Percentiles rank a stretch among this genome's conserved stretches.
Evolutionary conservation across 2,113 vertebrate species (phyloP).

Genomic region (Macaca mulatta): DNA sequence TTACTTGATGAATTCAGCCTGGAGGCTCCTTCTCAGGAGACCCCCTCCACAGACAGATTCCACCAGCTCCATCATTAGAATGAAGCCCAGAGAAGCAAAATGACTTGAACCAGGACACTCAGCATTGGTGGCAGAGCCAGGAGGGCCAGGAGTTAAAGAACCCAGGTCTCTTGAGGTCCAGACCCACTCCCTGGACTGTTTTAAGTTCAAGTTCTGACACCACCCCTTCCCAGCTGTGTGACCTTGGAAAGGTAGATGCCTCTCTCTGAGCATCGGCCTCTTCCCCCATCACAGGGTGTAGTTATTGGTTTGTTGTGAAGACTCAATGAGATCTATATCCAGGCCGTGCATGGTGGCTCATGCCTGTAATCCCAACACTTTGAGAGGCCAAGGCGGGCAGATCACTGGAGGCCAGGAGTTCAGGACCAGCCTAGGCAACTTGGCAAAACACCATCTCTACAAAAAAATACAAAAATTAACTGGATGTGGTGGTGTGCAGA

Average conservation of each 20-base stretch:
- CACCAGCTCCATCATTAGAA: background rate
- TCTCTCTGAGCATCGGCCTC: background rate
- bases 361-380: too few species aligned
- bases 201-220: background rate
- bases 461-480: too few species aligned
- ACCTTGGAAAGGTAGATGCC: background rate
- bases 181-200: background rate
- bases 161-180: background rate
- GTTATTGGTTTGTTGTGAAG: background rate
- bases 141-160: background rate
- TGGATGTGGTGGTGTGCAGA: too few species aligned
- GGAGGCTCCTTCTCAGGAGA: background rate
- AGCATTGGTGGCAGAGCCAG: background rate
- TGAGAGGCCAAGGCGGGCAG: too few species aligned
- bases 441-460: too few species aligned
- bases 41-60: background rate
- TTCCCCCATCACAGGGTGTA: background rate
- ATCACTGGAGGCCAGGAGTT: too few species aligned
- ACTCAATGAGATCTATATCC: background rate
- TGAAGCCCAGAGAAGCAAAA: slow-evolving; percentile 16
- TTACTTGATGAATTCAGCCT: background rate
- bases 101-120: background rate
- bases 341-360: too few species aligned
- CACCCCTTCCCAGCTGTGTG: background rate
- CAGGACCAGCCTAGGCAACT: too few species aligned